Base-by-base conservation (phyloP, 2,797 vertebrate genomes). In the Phataginus tricuspis region DNA sequence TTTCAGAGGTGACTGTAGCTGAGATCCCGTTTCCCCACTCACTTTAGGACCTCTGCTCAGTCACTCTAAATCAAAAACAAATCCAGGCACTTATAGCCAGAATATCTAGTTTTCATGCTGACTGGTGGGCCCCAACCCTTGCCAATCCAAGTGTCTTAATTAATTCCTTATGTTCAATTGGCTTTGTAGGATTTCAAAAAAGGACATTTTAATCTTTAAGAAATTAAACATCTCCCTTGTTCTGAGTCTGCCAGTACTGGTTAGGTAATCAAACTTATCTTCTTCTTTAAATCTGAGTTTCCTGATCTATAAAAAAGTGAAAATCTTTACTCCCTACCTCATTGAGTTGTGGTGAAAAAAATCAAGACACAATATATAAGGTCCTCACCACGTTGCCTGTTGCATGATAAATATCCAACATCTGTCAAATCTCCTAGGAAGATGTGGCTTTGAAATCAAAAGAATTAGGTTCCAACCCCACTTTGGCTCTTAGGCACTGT, bases 381-480 rank as follows among this genome's bases (percentile, higher is more conserved):
- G 27, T 59, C 53, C 31, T 90, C 51, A 90, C 37, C 31, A 42
- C 14, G 71, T 8, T 15, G 4, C 29, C 80, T 68, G 11, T 77
- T 83, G 74, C 19, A 74, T 45, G 45, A 42, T 37, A 83, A 78
- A 95, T 42, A 71, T 93, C 51, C 63, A 94, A 79, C 59, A 64
- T 59, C 57, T 69, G 42, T 45, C 42, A 45, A 45, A 45, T 45
- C 42, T 45, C 42, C 45, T 86, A 86, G 29, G 37, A 63, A 91
- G 8, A 93, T 72, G 86, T 94, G 57, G 53, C 59, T 86, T 83
- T 93, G 45, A 95, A 92, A 79, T 25, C 23, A 23, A 11, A 92
- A 78, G 85, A 92, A 71, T 72, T 53, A 37, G 16, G 8, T 82
- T 71, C n/a, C 23, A 29, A n/a, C 11, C 21, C 37, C 29, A 89